Evolutionary conservation across 2,797 vertebrate species (phyloP).

Genomic region (Picus viridis): DNA sequence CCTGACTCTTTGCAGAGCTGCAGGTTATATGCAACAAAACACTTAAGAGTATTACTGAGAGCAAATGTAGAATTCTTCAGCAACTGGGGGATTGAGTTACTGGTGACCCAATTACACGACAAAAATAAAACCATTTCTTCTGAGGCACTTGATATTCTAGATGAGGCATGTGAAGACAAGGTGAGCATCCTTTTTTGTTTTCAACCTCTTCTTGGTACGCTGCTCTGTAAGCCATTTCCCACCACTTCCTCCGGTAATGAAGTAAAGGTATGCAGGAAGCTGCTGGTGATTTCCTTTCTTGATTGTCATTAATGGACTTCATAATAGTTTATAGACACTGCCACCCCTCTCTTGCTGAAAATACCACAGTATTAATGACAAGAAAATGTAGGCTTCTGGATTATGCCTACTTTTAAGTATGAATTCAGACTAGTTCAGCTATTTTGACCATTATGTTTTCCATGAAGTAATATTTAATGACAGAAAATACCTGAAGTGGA

Average conservation of each 20-base stretch:
- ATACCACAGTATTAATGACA: neutral
- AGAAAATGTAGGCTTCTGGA: neutral
- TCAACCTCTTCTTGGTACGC: neutral
- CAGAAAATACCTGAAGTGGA: neutral
- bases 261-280: neutral
- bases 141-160: slow-evolving; percentile 96
- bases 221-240: neutral
- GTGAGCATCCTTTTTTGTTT: slow-evolving; percentile 75
- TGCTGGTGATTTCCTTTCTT: neutral
- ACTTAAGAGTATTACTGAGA: slow-evolving; percentile 92
- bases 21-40: slow-evolving; percentile 95
- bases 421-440: neutral
- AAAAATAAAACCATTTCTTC: slow-evolving; percentile 95
- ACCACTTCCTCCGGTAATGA: neutral
- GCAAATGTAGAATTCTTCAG: slow-evolving; percentile 99
- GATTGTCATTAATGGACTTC: neutral
- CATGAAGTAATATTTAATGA: neutral
- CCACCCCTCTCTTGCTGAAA: neutral
- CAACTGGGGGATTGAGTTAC: slow-evolving; percentile 97
- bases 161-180: slow-evolving; percentile 99
- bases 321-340: neutral
- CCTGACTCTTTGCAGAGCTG: slow-evolving; percentile 82
- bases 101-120: slow-evolving; percentile 98
- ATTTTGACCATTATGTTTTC: neutral
- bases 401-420: neutral